Percentiles rank a stretch among this genome's conserved stretches.
These are phyloP conservation scores for Lophura nycthemera DNA, from an alignment of 2,113 vertebrate genomes.

Conservation along the genomic window DNA sequence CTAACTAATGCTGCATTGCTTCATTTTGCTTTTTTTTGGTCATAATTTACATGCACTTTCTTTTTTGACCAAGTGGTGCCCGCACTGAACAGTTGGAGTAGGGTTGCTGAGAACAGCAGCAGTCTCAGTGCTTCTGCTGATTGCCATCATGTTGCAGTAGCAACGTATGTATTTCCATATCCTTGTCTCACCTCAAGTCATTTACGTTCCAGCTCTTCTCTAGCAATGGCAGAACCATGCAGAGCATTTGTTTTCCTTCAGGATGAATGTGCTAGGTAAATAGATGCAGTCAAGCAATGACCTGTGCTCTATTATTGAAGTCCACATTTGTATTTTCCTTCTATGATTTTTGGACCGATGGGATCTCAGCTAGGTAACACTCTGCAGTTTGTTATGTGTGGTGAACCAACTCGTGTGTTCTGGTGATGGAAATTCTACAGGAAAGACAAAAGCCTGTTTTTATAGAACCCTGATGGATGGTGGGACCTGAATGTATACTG, in stretches of 20 bases:
- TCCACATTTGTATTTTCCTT: neutral
- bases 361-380: neutral
- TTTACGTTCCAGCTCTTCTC: neutral
- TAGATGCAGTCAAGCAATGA: neutral
- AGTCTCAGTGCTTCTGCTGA: neutral
- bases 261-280: neutral
- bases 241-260: neutral
- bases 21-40: slow-evolving; percentile 37
- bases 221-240: neutral
- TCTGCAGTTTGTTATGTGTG: neutral
- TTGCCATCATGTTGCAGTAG: neutral
- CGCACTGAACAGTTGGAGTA: neutral
- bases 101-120: neutral
- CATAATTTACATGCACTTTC: neutral
- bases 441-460: slow-evolving; percentile 5
- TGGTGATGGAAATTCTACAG: neutral
- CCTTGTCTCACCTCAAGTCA: neutral
- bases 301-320: neutral
- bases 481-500: slow-evolving; percentile 41
- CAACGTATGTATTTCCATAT: neutral
- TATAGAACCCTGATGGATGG: neutral
- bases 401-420: neutral
- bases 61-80: slow-evolving; percentile 41
- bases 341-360: neutral
- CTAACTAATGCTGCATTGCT: slow-evolving; percentile 73